Conservation (phyloP, 2,797 vertebrate species). For the Sus cebifrons region DNA sequence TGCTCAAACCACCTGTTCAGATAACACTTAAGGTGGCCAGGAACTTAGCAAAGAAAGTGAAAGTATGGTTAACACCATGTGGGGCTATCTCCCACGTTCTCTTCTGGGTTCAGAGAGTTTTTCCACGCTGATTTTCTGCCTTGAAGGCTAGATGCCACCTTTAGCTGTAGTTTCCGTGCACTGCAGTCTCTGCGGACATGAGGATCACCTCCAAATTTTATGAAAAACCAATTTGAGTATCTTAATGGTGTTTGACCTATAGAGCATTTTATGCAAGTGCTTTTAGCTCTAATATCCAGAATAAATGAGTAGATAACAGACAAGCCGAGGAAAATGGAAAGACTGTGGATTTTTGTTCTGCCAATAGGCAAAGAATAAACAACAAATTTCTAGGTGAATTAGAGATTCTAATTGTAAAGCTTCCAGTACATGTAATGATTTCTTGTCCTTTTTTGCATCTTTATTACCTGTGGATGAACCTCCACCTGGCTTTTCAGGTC, state of each 20-base stretch:
- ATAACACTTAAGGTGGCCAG: neutral
- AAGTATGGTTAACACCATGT: neutral
- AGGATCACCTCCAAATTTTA: neutral
- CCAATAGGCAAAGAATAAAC: neutral
- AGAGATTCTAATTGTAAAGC: neutral
- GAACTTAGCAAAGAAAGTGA: neutral
- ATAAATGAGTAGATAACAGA: neutral
- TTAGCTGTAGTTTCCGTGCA: neutral
- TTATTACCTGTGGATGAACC: neutral
- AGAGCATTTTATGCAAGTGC: neutral
- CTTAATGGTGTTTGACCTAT: neutral
- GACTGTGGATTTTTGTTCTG: neutral
- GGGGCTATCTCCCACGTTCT: neutral
- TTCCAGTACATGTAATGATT: neutral
- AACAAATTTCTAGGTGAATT: neutral
- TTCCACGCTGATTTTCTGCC: neutral
- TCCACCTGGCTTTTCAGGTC: slow-evolving; percentile 87
- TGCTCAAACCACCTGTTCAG: neutral
- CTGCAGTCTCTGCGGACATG: neutral
- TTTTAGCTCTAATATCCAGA: neutral
- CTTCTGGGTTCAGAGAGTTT: slow-evolving; percentile 21
- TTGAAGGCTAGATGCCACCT: neutral
- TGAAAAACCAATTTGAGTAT: neutral
- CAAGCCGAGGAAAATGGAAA: neutral
- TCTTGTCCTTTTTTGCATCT: neutral